Conservation (phyloP, 2,797 vertebrate species). For the Melopsittacus undulatus region DNA sequence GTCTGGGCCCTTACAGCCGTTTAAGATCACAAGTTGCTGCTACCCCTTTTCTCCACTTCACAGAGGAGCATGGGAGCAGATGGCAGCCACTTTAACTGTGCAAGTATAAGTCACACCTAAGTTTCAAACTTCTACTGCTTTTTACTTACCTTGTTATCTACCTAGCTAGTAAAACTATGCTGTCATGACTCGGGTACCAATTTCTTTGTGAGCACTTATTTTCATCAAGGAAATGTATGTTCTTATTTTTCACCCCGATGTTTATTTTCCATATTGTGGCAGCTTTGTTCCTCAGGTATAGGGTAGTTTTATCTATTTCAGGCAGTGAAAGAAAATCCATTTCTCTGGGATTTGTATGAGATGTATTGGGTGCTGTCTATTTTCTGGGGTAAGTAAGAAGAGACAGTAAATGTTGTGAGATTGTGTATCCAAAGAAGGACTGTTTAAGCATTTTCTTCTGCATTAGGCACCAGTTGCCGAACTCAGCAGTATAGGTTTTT, state of each 20-base stretch:
- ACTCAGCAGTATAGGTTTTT: neutral
- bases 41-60: neutral
- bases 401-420: neutral
- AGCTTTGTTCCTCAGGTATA: neutral
- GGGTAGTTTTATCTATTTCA: neutral
- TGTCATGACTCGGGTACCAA: rapidly evolving
- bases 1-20: neutral
- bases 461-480: neutral
- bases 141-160: neutral
- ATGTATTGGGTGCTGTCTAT: neutral
- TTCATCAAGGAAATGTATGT: neutral
- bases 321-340: neutral
- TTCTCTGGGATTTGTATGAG: neutral
- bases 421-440: neutral
- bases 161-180: neutral
- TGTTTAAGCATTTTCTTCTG: neutral
- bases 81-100: neutral
- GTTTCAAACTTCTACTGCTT: neutral
- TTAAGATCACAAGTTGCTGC: neutral
- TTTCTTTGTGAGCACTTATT: neutral
- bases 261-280: neutral
- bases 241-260: neutral
- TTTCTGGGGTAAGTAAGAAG: neutral
- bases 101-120: neutral
- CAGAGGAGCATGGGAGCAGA: neutral